A percentile compares a stretch with the other conserved stretches of the same genome.
Conservation (phyloP, 2,888 invertebrate species). For the Tetragonisca angustula region DNA sequence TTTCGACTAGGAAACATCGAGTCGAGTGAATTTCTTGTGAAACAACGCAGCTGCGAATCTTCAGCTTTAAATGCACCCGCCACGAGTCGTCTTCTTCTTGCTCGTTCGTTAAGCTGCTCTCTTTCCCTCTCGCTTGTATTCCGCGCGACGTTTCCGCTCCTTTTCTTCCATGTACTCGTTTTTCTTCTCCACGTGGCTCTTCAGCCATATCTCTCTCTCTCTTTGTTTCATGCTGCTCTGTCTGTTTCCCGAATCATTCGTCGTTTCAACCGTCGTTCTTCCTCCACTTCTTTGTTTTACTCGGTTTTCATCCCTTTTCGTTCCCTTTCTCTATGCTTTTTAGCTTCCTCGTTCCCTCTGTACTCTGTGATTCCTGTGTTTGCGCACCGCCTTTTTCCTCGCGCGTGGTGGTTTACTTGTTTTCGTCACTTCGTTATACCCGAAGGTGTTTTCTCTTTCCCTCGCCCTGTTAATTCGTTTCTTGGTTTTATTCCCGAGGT, state of each 20-base stretch:
- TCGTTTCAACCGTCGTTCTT: constrained; percentile 22
- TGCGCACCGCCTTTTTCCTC: neutral
- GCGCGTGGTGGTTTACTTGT: neutral
- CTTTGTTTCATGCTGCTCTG: neutral
- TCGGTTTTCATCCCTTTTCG: constrained; percentile 1
- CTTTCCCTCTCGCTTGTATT: constrained; percentile 5
- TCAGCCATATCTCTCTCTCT: neutral
- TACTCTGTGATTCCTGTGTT: constrained; percentile 6
- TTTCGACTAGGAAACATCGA: neutral
- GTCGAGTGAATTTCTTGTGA: constrained; percentile 15
- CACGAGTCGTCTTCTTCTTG: neutral
- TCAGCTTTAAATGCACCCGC: constrained; percentile 21
- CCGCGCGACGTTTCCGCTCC: constrained; percentile 6
- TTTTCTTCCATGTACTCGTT: neutral
- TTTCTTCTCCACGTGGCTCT: constrained; percentile 17
- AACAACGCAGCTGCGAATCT: constrained; percentile 31
- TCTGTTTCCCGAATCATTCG: constrained; percentile 14
- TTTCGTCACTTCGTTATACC: neutral
- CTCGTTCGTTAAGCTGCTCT: neutral
- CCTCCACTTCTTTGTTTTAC: constrained; percentile 7
- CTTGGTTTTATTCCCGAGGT: neutral
- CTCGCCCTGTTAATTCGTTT: neutral
- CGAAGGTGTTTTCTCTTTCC: neutral
- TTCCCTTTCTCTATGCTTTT: constrained; percentile 1
- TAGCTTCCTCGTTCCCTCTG: neutral